Evolutionary conservation across 2,888 invertebrate species (phyloP).

Genomic region (Phania funesta): DNA sequence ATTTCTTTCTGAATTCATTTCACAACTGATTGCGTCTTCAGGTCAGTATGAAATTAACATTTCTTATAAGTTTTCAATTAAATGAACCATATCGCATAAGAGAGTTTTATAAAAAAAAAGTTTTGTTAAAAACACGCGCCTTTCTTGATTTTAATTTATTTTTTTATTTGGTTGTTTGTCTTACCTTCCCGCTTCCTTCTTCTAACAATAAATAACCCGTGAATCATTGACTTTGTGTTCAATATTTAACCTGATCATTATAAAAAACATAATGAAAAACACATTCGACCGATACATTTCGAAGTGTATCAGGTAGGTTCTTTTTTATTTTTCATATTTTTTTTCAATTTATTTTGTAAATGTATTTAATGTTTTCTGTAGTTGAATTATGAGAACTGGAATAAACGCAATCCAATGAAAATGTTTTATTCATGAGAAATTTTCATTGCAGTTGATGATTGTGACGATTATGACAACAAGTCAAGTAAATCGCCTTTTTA

Average conservation of each 20-base stretch:
- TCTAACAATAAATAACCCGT: constrained; percentile 13
- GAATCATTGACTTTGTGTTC: constrained; percentile 51
- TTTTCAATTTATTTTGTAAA: constrained; percentile 60
- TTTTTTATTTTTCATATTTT: constrained; percentile 63
- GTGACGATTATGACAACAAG: constrained; percentile 71
- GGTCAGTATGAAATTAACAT: constrained; percentile 58
- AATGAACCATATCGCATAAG: constrained; percentile 49
- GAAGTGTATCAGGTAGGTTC: constrained; percentile 54
- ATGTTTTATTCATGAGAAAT: constrained; percentile 77
- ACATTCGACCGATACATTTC: constrained; percentile 37
- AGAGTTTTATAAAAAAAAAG: neutral
- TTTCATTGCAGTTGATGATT: constrained; percentile 48
- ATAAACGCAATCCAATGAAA: constrained; percentile 55
- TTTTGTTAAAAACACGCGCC: constrained; percentile 48
- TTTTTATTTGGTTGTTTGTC: neutral
- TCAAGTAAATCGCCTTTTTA: constrained; percentile 75
- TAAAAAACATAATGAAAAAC: constrained; percentile 30
- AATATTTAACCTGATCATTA: constrained; percentile 63
- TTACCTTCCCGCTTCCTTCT: constrained; percentile 14
- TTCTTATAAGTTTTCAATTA: constrained; percentile 56
- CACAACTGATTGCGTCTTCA: constrained; percentile 64
- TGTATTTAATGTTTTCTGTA: constrained; percentile 40
- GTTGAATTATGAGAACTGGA: constrained; percentile 75
- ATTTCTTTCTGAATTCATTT: constrained; percentile 58
- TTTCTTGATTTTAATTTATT: constrained; percentile 50